These are phyloP conservation scores for Drosophila nasuta DNA, from an alignment of 1,140 invertebrate genomes.

Conservation along the genomic window DNA sequence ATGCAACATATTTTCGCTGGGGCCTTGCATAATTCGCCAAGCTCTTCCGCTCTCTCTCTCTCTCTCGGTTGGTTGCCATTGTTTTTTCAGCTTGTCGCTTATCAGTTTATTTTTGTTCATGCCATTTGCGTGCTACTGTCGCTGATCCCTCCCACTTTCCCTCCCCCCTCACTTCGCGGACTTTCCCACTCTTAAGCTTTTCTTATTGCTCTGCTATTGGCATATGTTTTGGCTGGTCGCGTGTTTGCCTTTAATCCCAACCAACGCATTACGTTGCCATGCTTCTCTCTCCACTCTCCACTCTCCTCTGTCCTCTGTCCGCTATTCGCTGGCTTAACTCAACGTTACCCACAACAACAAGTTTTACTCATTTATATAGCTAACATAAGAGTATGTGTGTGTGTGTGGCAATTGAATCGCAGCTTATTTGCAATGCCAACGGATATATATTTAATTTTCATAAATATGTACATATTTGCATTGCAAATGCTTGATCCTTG, in stretches of 20 bases:
- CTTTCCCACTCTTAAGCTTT: constrained; percentile 5
- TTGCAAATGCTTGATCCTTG: constrained; percentile 25
- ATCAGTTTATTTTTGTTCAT: constrained; percentile 77
- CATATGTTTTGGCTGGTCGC: constrained; percentile 59
- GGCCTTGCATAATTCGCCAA: constrained; percentile 55
- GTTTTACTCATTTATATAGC: constrained; percentile 53
- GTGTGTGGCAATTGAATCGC: constrained; percentile 34
- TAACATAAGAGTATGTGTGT: constrained; percentile 19
- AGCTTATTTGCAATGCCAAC: constrained; percentile 39
- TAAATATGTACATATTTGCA: constrained; percentile 23
- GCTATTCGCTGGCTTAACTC: constrained; percentile 34
- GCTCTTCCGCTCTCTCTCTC: background rate
- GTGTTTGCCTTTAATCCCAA: constrained; percentile 61
- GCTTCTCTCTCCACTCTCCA: background rate
- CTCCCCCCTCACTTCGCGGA: background rate
- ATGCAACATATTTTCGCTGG: constrained; percentile 70
- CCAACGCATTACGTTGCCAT: constrained; percentile 67
- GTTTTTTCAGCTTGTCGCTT: constrained; percentile 72
- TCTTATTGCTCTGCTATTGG: constrained; percentile 34
- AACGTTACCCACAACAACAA: constrained; percentile 7
- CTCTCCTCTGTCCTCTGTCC: background rate
- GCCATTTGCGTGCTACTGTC: constrained; percentile 63
- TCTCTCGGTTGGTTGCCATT: constrained; percentile 25
- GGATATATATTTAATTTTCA: constrained; percentile 32
- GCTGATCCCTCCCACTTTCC: constrained; percentile 51